Evolutionary conservation across 1,140 invertebrate species (phyloP).

Genomic region (Berghia stephanieae): DNA sequence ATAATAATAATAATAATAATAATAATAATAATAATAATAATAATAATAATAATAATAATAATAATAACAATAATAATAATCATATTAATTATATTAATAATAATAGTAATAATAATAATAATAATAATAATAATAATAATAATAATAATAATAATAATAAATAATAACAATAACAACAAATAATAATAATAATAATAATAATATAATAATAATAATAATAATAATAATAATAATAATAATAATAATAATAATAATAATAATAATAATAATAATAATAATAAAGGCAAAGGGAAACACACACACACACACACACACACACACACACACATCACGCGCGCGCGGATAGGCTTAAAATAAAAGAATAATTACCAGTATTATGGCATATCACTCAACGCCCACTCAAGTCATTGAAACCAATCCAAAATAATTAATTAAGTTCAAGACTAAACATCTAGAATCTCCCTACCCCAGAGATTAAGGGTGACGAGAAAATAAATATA

Average conservation of each 20-base stretch:
- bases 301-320: no score
- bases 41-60: not conserved
- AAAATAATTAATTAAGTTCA: no score
- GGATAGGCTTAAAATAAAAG: not conserved
- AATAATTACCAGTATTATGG: no score
- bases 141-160: not conserved
- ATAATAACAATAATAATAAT: not conserved
- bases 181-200: not conserved
- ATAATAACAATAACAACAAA: not conserved
- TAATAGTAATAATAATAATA: not conserved
- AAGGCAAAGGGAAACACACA: no score
- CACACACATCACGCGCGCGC: no score
- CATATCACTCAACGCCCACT: no score
- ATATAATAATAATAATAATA: not conserved
- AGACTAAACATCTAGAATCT: not conserved
- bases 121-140: not conserved
- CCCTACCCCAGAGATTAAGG: not conserved
- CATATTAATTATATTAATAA: not conserved
- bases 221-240: not conserved
- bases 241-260: no score
- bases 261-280: no score
- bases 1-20: not conserved
- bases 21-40: not conserved
- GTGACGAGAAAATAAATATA: not conserved
- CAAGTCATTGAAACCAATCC: no score